A percentile compares a stretch with the other conserved stretches of the same genome.
Evolutionary conservation across 2,888 invertebrate genomes (phyloP).

Genomic region (Lepidocyrtinus sp.): DNA sequence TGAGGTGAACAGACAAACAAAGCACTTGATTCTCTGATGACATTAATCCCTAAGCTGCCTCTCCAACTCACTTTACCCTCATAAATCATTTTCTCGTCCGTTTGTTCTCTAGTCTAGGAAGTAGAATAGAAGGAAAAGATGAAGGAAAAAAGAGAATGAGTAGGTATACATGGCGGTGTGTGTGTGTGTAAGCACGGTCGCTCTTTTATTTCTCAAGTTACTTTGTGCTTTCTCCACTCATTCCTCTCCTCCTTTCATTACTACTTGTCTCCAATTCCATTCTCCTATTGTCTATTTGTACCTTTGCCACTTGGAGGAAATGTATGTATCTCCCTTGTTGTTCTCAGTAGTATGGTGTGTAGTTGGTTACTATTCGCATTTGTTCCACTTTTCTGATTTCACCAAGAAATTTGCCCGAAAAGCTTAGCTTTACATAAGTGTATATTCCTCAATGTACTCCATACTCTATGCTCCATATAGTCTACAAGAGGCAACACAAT

Average conservation of each 20-base stretch:
- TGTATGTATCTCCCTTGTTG: conserved; percentile 26
- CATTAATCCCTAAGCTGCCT: conserved; percentile 59
- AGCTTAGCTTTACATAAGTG: background rate
- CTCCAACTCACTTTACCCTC: conserved; percentile 56
- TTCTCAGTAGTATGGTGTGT: conserved; percentile 26
- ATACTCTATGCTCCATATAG: no score
- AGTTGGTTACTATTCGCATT: conserved; percentile 23
- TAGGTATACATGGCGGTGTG: conserved; percentile 2
- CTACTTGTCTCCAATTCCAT: conserved; percentile 27
- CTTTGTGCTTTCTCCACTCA: conserved; percentile 49
- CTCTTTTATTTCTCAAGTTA: conserved; percentile 51
- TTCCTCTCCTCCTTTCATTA: conserved; percentile 47
- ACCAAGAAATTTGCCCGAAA: background rate
- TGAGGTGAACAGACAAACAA: conserved; percentile 58
- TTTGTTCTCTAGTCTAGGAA: conserved; percentile 13
- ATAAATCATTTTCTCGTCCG: conserved; percentile 57
- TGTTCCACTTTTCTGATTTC: conserved; percentile 41
- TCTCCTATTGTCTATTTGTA: conserved; percentile 9
- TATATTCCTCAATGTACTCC: background rate
- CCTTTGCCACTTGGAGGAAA: background rate
- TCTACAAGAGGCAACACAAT: conserved; percentile 8
- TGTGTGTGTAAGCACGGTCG: conserved; percentile 12
- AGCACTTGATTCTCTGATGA: conserved; percentile 61
- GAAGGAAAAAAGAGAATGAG: conserved; percentile 28
- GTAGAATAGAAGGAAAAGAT: conserved; percentile 33